Percentiles rank a stretch among this genome's conserved stretches.
Conservation (phyloP, 1,140 invertebrate genomes). For the Drosophila setifemur region DNA sequence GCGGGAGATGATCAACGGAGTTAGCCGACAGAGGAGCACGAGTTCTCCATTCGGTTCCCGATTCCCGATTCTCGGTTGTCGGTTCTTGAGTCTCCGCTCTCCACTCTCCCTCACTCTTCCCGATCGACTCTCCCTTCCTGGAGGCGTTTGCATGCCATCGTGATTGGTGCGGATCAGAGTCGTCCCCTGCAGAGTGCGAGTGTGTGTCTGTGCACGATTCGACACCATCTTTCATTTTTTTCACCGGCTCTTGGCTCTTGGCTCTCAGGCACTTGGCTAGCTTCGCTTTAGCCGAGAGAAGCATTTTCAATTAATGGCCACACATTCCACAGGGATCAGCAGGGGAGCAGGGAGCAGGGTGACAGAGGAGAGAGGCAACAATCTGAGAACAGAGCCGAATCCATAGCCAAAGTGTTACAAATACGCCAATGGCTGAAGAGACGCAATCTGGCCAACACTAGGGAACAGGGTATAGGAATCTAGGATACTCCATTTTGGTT, state of each 20-base stretch:
- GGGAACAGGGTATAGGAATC: background rate
- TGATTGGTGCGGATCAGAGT: slow-evolving; percentile 64
- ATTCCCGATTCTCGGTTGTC: slow-evolving; percentile 23
- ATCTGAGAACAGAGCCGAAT: slow-evolving; percentile 9
- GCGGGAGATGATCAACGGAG: slow-evolving; percentile 43
- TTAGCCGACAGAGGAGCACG: slow-evolving; percentile 50
- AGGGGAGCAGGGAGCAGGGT: background rate
- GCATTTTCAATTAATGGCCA: slow-evolving; percentile 80
- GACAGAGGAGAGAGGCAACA: background rate
- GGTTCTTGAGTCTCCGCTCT: no score
- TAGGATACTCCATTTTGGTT: background rate
- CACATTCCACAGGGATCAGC: slow-evolving; percentile 54
- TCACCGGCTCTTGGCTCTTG: no score
- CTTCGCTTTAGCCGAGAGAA: slow-evolving; percentile 24
- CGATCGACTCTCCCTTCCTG: slow-evolving; percentile 33
- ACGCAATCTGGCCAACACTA: slow-evolving; percentile 18
- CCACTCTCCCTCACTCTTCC: no score
- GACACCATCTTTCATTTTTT: slow-evolving; percentile 78
- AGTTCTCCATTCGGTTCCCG: slow-evolving; percentile 44
- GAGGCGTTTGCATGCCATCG: slow-evolving; percentile 74
- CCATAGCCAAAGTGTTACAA: slow-evolving; percentile 37
- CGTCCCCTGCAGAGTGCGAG: slow-evolving; percentile 12
- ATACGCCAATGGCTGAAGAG: slow-evolving; percentile 63
- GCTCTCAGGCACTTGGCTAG: slow-evolving; percentile 47
- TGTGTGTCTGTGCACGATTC: slow-evolving; percentile 58